These are phyloP conservation scores for Amblyopsis hoosieri DNA, from an alignment of 2,797 vertebrate genomes.

Conservation along the genomic window DNA sequence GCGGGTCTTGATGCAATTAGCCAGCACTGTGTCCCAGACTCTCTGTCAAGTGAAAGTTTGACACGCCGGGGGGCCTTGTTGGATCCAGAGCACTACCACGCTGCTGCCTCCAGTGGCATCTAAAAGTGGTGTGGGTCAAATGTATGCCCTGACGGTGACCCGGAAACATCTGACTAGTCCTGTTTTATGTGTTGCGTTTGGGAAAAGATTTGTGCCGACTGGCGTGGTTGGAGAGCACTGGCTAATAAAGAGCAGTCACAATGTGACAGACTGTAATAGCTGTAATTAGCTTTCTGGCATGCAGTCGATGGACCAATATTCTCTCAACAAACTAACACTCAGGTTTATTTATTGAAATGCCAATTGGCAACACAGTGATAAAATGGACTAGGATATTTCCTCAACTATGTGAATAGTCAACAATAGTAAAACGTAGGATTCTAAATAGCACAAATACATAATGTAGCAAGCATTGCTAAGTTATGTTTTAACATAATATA, in stretches of 20 bases:
- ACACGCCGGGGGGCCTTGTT: conserved; percentile 46
- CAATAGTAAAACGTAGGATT: too few species aligned
- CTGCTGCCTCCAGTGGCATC: conserved; percentile 30
- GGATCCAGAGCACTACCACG: conserved; percentile 25
- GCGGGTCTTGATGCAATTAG: conserved; percentile 51
- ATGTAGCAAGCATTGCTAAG: too few species aligned
- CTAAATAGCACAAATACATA: too few species aligned
- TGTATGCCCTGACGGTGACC: too few species aligned
- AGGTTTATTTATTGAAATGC: too few species aligned
- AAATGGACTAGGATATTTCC: too few species aligned
- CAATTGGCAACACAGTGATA: too few species aligned
- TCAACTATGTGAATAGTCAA: too few species aligned
- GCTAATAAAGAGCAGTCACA: background rate
- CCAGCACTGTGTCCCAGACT: conserved; percentile 43
- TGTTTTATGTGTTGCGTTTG: conserved; percentile 22
- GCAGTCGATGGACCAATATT: background rate
- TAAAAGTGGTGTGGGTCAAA: conserved; percentile 39
- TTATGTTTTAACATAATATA: too few species aligned
- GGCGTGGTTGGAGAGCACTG: background rate
- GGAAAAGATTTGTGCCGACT: background rate
- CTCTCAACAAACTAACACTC: too few species aligned
- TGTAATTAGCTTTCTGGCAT: background rate
- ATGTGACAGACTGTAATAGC: background rate
- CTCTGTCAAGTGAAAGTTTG: conserved; percentile 42
- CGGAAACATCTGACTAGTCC: background rate